Conservation (phyloP, 2,888 invertebrate species). For the Heliconius aoede region DNA sequence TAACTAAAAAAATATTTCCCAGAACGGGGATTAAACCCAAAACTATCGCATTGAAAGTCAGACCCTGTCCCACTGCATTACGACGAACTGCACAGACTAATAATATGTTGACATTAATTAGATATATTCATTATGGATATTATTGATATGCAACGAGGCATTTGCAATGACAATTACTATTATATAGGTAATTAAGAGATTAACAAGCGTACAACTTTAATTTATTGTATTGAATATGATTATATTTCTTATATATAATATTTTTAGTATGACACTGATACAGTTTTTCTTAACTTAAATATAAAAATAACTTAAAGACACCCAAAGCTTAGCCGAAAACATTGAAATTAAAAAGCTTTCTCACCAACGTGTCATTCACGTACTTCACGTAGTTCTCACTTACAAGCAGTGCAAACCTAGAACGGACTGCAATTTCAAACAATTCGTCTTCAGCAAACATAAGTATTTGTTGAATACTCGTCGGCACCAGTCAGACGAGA, state of each 20-base stretch:
- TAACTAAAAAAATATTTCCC: too few relatives aligned
- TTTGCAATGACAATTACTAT: not conserved
- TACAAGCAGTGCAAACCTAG: slow-evolving; percentile 23
- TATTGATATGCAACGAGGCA: not conserved
- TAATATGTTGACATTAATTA: not conserved
- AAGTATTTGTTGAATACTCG: slow-evolving; percentile 64
- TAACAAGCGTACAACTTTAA: not conserved
- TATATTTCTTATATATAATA: too few relatives aligned
- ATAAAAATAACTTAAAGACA: not conserved
- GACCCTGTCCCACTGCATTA: too few relatives aligned
- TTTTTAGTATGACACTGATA: too few relatives aligned
- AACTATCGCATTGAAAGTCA: too few relatives aligned
- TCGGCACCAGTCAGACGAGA: slow-evolving; percentile 66
- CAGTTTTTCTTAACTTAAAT: too few relatives aligned
- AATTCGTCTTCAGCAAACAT: slow-evolving; percentile 57
- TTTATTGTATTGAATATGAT: too few relatives aligned
- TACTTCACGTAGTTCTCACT: slow-evolving; percentile 14
- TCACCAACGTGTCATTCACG: not conserved
- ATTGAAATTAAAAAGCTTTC: not conserved
- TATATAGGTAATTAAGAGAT: not conserved
- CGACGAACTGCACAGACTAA: too few relatives aligned
- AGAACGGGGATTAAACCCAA: too few relatives aligned
- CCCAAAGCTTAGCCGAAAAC: not conserved
- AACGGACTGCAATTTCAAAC: slow-evolving; percentile 57
- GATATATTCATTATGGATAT: not conserved